These are phyloP conservation scores for Alosa sapidissima DNA, from an alignment of 2,797 vertebrate genomes.

Conservation along the genomic window DNA sequence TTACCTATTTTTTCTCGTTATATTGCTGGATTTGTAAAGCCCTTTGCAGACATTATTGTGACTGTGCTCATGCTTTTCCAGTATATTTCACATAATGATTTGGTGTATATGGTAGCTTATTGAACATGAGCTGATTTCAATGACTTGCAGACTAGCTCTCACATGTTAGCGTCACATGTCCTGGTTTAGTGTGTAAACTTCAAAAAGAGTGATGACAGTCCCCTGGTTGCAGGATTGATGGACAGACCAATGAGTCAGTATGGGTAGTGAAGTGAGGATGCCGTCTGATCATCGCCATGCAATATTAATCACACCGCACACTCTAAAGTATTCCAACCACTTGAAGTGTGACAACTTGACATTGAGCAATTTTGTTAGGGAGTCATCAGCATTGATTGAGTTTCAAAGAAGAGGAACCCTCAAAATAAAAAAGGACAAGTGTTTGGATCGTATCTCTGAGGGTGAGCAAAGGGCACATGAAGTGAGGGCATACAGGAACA, in stretches of 20 bases:
- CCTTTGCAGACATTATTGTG: not conserved
- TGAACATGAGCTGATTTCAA: not conserved
- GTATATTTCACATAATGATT: not conserved
- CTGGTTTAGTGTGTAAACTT: constrained; percentile 52
- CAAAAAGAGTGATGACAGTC: constrained; percentile 73
- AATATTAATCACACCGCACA: constrained; percentile 86
- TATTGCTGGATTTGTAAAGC: not conserved
- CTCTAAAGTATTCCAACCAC: constrained; percentile 87
- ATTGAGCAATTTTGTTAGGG: constrained; percentile 84
- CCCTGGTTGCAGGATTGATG: constrained; percentile 82
- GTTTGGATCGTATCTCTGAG: constrained; percentile 4
- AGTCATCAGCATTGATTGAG: constrained; percentile 86
- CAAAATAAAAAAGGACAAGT: constrained; percentile 73
- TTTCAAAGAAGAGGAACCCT: constrained; percentile 82
- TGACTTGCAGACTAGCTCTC: not conserved
- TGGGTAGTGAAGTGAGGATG: constrained; percentile 87
- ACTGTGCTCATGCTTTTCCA: too few species aligned
- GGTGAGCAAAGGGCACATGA: not conserved
- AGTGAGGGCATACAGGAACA: not conserved
- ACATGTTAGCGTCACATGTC: not conserved
- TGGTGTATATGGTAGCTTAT: not conserved
- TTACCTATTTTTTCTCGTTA: not conserved
- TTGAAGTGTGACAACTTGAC: constrained; percentile 86
- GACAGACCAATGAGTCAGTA: constrained; percentile 80
- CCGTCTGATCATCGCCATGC: constrained; percentile 83